Evolutionary conservation across 2,888 invertebrate genomes (phyloP), one percentile per base, ranked within the genome.

Genomic region (Temnothorax rugatulus): DNA sequence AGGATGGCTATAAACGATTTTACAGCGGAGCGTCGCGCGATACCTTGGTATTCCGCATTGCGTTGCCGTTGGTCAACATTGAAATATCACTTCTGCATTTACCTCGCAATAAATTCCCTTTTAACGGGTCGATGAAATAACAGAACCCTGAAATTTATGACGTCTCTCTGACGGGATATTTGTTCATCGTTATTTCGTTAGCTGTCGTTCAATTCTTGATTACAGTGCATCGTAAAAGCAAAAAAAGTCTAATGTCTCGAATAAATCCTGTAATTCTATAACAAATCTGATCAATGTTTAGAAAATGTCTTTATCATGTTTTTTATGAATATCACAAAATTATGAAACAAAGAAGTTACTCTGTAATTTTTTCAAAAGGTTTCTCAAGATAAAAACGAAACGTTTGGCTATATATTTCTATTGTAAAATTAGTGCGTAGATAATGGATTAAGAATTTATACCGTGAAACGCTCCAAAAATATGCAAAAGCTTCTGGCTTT

Each of bases 81-180:
- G 57, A 69, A 79, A 79, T 69, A 69, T 68, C 34, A 57, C 11
- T 57, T 79, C 34, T 69, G 69, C 57, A 69, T 69, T 79, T 57
- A 29, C 15, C 41, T 41, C 57, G 69, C 44, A 34, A 69, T 79
- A 69, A 69, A 79, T 79, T 18, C 34, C 18, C 8, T 34, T 69
- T 52, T 21, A 75, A 57, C 21, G 8, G 69, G 13, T 2, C 44
- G 54, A 50, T 15, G 57, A 44, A 44, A 57, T 57, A 69, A 41
- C 44, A n/a, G n/a, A 41, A 57, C 5, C 15, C 41, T 18, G 57
- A 9, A 44, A 79, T 69, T 79, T 38, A 68, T 69, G 18, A 15
- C 4, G 21, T 44, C 11, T 41, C 38, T 25, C 41, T 54, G 15
- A 29, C n/a, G n/a, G 13, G 8, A 44, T 57, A n/a, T 21, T 18